Conservation (phyloP, 1,140 invertebrate genomes). For the Drosophila eugracilis region DNA sequence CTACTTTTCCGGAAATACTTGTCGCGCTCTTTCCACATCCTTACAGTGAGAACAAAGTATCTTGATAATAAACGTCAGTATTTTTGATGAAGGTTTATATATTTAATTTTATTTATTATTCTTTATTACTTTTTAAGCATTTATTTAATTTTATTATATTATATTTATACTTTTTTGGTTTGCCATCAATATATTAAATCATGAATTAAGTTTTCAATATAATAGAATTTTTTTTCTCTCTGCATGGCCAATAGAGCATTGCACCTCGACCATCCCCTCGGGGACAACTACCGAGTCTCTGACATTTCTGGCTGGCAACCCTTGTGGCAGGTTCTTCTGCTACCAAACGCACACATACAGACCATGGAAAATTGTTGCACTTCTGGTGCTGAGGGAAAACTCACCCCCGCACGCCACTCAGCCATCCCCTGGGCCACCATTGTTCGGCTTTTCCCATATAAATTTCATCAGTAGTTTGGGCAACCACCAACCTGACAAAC, state of each 20-base stretch:
- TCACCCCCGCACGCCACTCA: constrained; percentile 29
- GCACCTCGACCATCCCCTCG: constrained; percentile 28
- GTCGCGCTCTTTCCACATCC: constrained; percentile 51
- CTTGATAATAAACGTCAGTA: too few species aligned
- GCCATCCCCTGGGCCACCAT: constrained; percentile 9
- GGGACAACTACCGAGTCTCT: constrained; percentile 27
- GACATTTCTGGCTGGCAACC: constrained; percentile 63
- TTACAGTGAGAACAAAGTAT: neutral
- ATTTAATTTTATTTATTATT: too few species aligned
- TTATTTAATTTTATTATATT: too few species aligned
- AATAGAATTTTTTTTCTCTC: constrained; percentile 24
- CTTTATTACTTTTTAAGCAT: too few species aligned
- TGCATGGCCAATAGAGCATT: constrained; percentile 35
- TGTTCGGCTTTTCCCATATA: constrained; percentile 54
- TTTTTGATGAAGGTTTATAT: too few species aligned
- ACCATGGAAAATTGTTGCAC: constrained; percentile 70
- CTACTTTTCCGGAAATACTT: constrained; percentile 73
- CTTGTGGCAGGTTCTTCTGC: constrained; percentile 68
- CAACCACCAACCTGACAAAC: constrained; percentile 39
- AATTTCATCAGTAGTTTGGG: constrained; percentile 61
- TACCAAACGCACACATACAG: too few species aligned
- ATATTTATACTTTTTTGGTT: too few species aligned
- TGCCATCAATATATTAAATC: too few species aligned
- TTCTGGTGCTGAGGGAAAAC: constrained; percentile 30
- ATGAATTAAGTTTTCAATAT: too few species aligned